Evolutionary conservation across 2,888 invertebrate genomes (phyloP), one percentile per base, ranked within the genome.

Genomic region (Hirtodrosophila duncani): DNA sequence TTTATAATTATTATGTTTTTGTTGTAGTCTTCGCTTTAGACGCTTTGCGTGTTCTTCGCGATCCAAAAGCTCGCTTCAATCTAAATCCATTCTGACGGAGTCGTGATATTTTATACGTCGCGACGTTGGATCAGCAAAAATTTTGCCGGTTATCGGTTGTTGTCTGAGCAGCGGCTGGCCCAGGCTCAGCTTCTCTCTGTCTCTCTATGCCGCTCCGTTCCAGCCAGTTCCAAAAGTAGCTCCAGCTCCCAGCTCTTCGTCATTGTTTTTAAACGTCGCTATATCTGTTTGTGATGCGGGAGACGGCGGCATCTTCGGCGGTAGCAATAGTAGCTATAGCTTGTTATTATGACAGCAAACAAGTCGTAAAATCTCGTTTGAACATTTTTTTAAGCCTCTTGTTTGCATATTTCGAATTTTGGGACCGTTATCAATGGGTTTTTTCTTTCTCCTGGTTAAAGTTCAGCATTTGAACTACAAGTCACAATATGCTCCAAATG

Each of bases 1-100:
- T 41, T 26, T 43, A 29, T n/a, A 26, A 18, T 20, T 20, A 27
- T 20, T 31, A 18, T 59, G 27, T 37, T 27, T 43, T 45, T 45
- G 30, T 24, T 42, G 17, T 49, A 45, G 37, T 27, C 20, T 6
- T 44, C 16, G n/a, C n/a, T n/a, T n/a, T n/a, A 42, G 4, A 10
- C 34, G 29, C 9, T 38, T 44, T 66, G 33, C 57, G 56, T 51
- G 64, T 63, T 83, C 71, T 83, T 78, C 63, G 67, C 84, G 57
- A 55, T 70, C 74, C 74, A 72, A 84, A 67, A 63, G 80, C 67
- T 70, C 63, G 77, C 63, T 77, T 82, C 81, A 83, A 81, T 86
- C 83, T 85, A 83, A 86, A 71, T 81, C 60, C 68, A 72, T 80
- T 83, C 81, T 82, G 77, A 81, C 58, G 67, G 71, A 72, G 70